Evolutionary conservation across 1,140 invertebrate genomes (phyloP).

Genomic region (Bathynomus jamesi): DNA sequence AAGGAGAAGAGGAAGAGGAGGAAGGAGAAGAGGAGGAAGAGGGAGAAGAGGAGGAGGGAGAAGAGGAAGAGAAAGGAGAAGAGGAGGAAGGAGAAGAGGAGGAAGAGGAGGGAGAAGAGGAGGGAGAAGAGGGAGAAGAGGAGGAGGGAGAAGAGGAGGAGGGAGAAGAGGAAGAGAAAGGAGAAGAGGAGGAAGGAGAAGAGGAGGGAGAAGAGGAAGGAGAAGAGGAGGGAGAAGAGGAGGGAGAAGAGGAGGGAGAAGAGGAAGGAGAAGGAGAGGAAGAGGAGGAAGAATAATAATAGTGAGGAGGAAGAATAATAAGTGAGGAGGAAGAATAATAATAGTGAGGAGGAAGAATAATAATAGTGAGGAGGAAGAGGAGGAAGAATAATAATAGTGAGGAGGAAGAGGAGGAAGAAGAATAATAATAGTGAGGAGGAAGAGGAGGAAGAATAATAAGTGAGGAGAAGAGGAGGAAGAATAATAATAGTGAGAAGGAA

Average conservation of each 20-base stretch:
- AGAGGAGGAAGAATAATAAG: no score
- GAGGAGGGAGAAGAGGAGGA: not conserved
- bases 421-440: no score
- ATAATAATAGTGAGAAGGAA: no score
- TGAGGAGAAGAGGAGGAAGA: not conserved
- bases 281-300: no score
- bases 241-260: slow-evolving; percentile 4
- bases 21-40: not conserved
- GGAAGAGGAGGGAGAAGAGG: not conserved
- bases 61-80: not conserved
- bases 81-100: not conserved
- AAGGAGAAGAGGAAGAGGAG: not conserved
- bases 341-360: no score
- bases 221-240: slow-evolving; percentile 1
- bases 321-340: no score
- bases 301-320: not conserved
- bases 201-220: not conserved
- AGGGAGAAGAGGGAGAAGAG: not conserved
- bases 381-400: no score
- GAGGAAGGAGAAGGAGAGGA: not conserved
- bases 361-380: no score
- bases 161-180: not conserved
- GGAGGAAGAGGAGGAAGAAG: no score
- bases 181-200: not conserved
- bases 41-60: slow-evolving; percentile 1